These are phyloP conservation scores for Halichoeres trimaculatus DNA, from an alignment of 2,113 vertebrate genomes.

Conservation along the genomic window DNA sequence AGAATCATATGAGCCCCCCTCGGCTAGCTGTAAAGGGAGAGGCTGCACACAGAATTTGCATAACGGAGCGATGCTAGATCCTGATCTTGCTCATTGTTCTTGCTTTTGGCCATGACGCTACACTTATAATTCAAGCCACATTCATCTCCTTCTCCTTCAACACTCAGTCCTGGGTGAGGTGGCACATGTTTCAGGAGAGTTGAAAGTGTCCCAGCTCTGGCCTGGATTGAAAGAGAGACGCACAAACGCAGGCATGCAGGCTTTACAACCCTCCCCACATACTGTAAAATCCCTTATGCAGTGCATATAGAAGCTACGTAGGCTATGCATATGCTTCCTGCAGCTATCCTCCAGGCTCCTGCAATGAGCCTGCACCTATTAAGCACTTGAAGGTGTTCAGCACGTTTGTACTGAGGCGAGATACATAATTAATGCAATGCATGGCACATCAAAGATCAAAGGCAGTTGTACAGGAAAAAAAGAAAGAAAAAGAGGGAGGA, in stretches of 20 bases:
- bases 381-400: slow-evolving; percentile 75
- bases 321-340: slow-evolving; percentile 48
- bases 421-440: slow-evolving; percentile 83
- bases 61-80: slow-evolving; percentile 48
- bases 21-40: slow-evolving; percentile 40
- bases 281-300: slow-evolving; percentile 31
- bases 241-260: slow-evolving; percentile 20
- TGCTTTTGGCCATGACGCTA: slow-evolving; percentile 19
- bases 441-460: slow-evolving; percentile 81
- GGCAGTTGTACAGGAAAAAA: slow-evolving; percentile 62
- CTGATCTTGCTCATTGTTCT: slow-evolving; percentile 55
- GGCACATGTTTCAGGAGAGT: slow-evolving; percentile 27
- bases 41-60: slow-evolving; percentile 56
- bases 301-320: slow-evolving; percentile 28
- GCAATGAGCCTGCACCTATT: slow-evolving; percentile 59
- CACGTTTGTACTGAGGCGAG: slow-evolving; percentile 64
- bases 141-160: slow-evolving; percentile 36
- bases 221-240: slow-evolving; percentile 27
- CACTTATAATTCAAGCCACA: slow-evolving; percentile 48
- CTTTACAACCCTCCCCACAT: background rate
- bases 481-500: slow-evolving; percentile 26
- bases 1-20: slow-evolving; percentile 31
- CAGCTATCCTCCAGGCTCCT: slow-evolving; percentile 70
- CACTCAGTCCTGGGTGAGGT: background rate
- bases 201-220: slow-evolving; percentile 39